These are phyloP conservation scores for Taxidea taxus DNA, from an alignment of 2,113 vertebrate species.

Conservation along the genomic window DNA sequence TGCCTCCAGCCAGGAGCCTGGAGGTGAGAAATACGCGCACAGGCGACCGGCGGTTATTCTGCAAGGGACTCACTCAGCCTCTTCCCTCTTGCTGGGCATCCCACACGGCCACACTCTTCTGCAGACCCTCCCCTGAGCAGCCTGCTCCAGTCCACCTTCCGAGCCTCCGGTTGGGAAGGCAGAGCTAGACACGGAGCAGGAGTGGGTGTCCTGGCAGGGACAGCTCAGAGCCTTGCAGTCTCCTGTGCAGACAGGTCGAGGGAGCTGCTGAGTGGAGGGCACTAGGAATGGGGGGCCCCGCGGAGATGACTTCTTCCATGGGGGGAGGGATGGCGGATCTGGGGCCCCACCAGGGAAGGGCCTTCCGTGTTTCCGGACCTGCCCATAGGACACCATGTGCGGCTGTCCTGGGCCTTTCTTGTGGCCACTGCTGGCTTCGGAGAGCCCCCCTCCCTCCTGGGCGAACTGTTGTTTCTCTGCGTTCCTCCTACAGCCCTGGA, in stretches of 20 bases:
- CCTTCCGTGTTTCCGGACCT: neutral
- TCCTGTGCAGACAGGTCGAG: neutral
- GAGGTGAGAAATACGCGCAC: neutral
- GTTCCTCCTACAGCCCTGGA: neutral
- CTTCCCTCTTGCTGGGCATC: neutral
- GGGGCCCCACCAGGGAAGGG: neutral
- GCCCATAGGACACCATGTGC: rapidly evolving
- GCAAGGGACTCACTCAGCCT: neutral
- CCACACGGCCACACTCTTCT: rapidly evolving
- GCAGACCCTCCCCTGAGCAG: neutral
- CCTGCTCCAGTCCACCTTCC: no score
- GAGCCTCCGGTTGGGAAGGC: neutral
- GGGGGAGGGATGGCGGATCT: no score
- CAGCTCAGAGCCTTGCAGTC: neutral
- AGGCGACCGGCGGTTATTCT: neutral
- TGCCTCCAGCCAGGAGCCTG: neutral
- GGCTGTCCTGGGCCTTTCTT: neutral
- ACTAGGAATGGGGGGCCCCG: neutral
- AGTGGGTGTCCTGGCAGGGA: neutral
- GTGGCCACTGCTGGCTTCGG: rapidly evolving
- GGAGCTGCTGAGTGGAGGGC: neutral
- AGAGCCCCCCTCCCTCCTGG: no score
- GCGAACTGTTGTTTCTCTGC: rapidly evolving
- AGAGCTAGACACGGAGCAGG: neutral
- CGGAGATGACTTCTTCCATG: neutral